Evolutionary conservation across 2,113 vertebrate species (phyloP).

Genomic region (Poecilia latipinna): DNA sequence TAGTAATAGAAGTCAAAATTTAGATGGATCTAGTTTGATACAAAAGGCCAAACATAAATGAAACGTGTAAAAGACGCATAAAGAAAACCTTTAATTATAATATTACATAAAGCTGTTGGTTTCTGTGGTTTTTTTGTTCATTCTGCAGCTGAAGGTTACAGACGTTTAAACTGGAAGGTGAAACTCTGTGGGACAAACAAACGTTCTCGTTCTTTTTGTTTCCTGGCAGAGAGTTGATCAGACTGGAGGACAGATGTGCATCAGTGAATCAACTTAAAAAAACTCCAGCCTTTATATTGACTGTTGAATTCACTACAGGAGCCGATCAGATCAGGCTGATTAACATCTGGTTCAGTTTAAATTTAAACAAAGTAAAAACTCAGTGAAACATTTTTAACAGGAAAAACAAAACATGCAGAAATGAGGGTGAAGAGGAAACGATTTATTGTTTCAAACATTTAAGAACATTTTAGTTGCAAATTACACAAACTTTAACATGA

Average conservation of each 20-base stretch:
- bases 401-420: not conserved
- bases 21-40: no score
- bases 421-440: not conserved
- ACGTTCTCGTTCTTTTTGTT: not conserved
- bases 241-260: not conserved
- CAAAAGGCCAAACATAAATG: no score
- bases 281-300: no score
- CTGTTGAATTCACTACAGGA: not conserved
- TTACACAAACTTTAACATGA: not conserved
- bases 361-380: not conserved
- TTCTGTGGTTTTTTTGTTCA: not conserved
- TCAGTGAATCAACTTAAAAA: not conserved
- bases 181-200: no score
- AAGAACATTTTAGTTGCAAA: not conserved
- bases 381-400: not conserved
- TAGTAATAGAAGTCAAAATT: no score
- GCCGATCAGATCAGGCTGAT: not conserved
- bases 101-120: not conserved
- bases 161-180: not conserved
- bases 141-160: no score
- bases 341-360: not conserved
- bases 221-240: not conserved
- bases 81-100: not conserved
- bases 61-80: no score
- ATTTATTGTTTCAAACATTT: not conserved